Evolutionary conservation across 2,797 vertebrate genomes (phyloP).

Genomic region (Chaunax sp.): DNA sequence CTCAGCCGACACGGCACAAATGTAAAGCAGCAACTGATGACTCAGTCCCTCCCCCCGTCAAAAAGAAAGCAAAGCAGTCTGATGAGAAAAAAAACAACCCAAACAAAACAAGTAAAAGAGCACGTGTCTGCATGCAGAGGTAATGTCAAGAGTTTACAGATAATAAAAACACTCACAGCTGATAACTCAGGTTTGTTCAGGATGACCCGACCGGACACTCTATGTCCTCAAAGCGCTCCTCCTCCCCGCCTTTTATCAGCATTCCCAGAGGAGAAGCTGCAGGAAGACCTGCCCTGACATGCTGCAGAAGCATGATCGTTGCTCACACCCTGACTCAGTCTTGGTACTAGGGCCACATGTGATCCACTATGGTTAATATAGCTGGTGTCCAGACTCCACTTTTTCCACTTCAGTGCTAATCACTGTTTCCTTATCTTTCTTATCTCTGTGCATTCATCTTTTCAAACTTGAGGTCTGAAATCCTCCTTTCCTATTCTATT

Average conservation of each 20-base stretch:
- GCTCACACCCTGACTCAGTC: slow-evolving; percentile 76
- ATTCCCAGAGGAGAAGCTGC: slow-evolving; percentile 21
- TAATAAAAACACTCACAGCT: slow-evolving; percentile 67
- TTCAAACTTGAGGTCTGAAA: not conserved
- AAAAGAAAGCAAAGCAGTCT: slow-evolving; percentile 13
- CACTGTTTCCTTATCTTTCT: slow-evolving; percentile 32
- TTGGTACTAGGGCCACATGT: slow-evolving; percentile 53
- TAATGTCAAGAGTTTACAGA: slow-evolving; percentile 23
- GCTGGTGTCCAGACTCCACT: slow-evolving; percentile 56
- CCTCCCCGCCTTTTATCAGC: slow-evolving; percentile 67
- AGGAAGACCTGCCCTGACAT: slow-evolving; percentile 28
- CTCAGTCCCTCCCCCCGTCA: too few relatives aligned
- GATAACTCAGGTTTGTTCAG: slow-evolving; percentile 35
- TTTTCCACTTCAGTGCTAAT: slow-evolving; percentile 63
- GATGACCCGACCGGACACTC: slow-evolving; percentile 21
- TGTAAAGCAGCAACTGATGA: not conserved
- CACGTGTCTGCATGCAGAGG: slow-evolving; percentile 18
- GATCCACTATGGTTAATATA: slow-evolving; percentile 55
- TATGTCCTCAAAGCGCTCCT: slow-evolving; percentile 2
- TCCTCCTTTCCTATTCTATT: too few relatives aligned
- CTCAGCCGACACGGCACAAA: not conserved
- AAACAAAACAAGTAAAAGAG: slow-evolving; percentile 6
- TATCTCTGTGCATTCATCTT: not conserved
- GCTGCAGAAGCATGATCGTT: slow-evolving; percentile 57
- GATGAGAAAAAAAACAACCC: slow-evolving; percentile 1